Base-by-base conservation (phyloP, 2,888 invertebrate genomes). In the Hofmannophila pseudospretella region DNA sequence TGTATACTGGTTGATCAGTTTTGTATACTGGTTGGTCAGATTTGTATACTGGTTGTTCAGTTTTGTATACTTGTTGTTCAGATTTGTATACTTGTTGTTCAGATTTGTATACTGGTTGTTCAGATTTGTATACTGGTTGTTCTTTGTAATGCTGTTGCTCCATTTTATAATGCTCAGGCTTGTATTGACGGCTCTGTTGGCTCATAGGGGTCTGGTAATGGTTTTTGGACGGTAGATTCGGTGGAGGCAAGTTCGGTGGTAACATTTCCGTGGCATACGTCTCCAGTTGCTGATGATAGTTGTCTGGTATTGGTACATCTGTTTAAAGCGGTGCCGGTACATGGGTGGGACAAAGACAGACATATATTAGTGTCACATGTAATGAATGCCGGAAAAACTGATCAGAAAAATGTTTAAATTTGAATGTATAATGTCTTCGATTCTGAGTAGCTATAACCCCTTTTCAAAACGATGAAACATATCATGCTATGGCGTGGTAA, bases 201-300 rank as follows among this genome's bases (percentile, higher is more conserved):
- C 60, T 49, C 2, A 49, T 50, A 0, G 78, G 80, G 1, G 75
- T 73, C 35, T 80, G 80, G 55, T 85, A 80, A 43, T 85, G 80
- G 49, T 70, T 81, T 49, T 80, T 80, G 23, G 73, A 75, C 3
- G 80, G 84, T 13, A 78, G 55, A 31, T 74, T 66, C 1, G 79
- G 80, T 4, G 72, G 66, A 2, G 73, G 71, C 3, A 61, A 42
- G 25, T 51, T 53, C 0, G 76, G 59, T 0, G 76, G 64, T 16
- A 86, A 59, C 86, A 87, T 85, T 58, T 87, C 86, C 0, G 75
- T 73, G 0, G 79, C 82, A 66, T 87, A 88, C 51, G 60, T 82
- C 49, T 87, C 85, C 44, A 87, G 74, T 72, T 88, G 87, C 41
- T 85, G 85, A 30, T 86, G 81, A 45, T 86, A 87, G 58, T 82